Conservation (phyloP, 2,888 invertebrate species). For the Microctonus brassicae region DNA sequence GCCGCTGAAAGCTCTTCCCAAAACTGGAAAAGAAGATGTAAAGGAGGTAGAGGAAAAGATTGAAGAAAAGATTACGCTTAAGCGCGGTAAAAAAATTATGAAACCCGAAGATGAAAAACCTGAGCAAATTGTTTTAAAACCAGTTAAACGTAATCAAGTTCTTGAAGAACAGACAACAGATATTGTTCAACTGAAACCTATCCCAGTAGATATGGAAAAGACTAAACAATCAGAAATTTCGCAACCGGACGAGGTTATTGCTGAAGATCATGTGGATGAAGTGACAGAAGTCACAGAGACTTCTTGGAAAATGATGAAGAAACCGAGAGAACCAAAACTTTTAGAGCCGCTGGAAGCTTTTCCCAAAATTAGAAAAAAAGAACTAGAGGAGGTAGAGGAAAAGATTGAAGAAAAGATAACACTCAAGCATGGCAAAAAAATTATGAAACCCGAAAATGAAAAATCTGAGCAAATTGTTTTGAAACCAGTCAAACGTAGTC, state of each 20-base stretch:
- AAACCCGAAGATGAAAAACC: no score
- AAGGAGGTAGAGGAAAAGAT: slow-evolving; percentile 54
- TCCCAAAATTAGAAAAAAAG: slow-evolving; percentile 64
- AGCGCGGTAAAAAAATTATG: no score
- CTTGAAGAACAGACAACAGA: no score
- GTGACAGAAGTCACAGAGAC: slow-evolving; percentile 50
- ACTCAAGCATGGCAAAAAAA: slow-evolving; percentile 44
- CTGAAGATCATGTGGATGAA: slow-evolving; percentile 44
- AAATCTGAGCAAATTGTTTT: slow-evolving; percentile 53
- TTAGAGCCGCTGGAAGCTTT: no score
- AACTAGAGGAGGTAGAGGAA: slow-evolving; percentile 56
- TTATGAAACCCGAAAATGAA: slow-evolving; percentile 58
- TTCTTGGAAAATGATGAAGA: slow-evolving; percentile 56
- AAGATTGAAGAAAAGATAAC: slow-evolving; percentile 58
- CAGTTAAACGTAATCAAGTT: no score
- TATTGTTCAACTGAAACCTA: slow-evolving; percentile 44
- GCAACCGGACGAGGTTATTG: no score
- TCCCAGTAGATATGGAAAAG: no score
- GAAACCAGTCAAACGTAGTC: slow-evolving; percentile 50
- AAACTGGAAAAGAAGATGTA: slow-evolving; percentile 63
- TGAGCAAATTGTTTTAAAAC: no score
- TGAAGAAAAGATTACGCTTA: no score
- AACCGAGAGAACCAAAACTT: no score
- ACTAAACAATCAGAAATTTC: no score
- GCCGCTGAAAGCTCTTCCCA: no score